Evolutionary conservation across 2,797 vertebrate genomes (phyloP).

Genomic region (Crocodylus rhombifer): DNA sequence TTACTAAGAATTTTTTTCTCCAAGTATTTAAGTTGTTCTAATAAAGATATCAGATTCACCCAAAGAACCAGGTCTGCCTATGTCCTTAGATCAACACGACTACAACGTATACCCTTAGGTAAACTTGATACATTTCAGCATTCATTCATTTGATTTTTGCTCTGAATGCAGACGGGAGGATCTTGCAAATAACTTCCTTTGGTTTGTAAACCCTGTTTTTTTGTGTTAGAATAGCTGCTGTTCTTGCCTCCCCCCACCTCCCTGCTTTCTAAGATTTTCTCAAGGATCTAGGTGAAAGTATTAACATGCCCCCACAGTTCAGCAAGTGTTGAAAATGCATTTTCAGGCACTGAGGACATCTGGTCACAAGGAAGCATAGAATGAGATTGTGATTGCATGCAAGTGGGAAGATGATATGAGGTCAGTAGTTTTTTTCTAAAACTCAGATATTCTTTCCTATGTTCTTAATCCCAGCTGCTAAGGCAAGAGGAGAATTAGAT

Average conservation of each 20-base stretch:
- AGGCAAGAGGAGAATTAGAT: neutral
- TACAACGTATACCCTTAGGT: too few species aligned
- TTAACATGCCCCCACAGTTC: neutral
- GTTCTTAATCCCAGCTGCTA: neutral
- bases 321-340: neutral
- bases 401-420: conserved; percentile 12
- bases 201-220: neutral
- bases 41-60: too few species aligned
- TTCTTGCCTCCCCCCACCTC: neutral
- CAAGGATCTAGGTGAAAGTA: neutral
- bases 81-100: too few species aligned
- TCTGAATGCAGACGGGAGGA: neutral
- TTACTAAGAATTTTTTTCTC: too few species aligned
- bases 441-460: conserved; percentile 19
- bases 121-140: rapidly evolving
- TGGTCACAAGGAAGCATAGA: conserved; percentile 35
- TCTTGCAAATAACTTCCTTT: neutral
- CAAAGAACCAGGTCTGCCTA: too few species aligned
- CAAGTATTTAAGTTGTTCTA: too few species aligned
- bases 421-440: conserved; percentile 2
- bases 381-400: conserved; percentile 35
- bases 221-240: neutral
- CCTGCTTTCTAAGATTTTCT: neutral
- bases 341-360: neutral
- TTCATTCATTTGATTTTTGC: neutral